These are phyloP conservation scores for Schizotus pectinicornis DNA, from an alignment of 2,888 invertebrate genomes.

Conservation along the genomic window DNA sequence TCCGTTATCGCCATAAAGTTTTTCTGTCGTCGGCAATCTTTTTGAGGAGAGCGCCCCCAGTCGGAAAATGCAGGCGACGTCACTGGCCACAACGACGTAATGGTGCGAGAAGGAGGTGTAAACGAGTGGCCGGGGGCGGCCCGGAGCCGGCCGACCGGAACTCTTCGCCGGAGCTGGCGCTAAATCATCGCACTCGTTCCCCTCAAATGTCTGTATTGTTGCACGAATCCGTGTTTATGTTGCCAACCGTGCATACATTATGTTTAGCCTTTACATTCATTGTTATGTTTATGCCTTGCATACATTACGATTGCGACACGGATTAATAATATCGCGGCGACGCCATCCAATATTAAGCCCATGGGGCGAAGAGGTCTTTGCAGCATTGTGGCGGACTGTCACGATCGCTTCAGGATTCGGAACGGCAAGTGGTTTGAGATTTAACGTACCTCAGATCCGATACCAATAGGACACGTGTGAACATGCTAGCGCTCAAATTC, in stretches of 20 bases:
- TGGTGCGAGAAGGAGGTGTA: slow-evolving; percentile 44
- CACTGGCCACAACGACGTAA: slow-evolving; percentile 39
- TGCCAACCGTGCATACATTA: slow-evolving; percentile 37
- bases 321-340: slow-evolving; percentile 27
- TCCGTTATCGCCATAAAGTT: too few species aligned
- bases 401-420: too few species aligned
- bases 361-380: slow-evolving; percentile 22
- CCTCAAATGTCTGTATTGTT: slow-evolving; percentile 42
- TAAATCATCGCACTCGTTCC: slow-evolving; percentile 45
- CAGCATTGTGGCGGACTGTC: slow-evolving; percentile 2
- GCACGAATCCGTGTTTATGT: slow-evolving; percentile 37
- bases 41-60: not conserved
- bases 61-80: not conserved
- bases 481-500: too few species aligned
- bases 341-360: slow-evolving; percentile 26
- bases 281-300: slow-evolving; percentile 33
- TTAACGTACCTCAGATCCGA: too few species aligned
- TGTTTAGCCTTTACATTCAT: slow-evolving; percentile 32
- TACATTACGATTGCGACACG: slow-evolving; percentile 25
- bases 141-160: slow-evolving; percentile 44
- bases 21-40: not conserved
- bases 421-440: too few species aligned
- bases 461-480: too few species aligned
- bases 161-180: slow-evolving; percentile 38
- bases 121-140: slow-evolving; percentile 36